phyloP scores from a whole-genome alignment of 1,140 invertebrate species.

The Heliconius eleuchia region DNA sequence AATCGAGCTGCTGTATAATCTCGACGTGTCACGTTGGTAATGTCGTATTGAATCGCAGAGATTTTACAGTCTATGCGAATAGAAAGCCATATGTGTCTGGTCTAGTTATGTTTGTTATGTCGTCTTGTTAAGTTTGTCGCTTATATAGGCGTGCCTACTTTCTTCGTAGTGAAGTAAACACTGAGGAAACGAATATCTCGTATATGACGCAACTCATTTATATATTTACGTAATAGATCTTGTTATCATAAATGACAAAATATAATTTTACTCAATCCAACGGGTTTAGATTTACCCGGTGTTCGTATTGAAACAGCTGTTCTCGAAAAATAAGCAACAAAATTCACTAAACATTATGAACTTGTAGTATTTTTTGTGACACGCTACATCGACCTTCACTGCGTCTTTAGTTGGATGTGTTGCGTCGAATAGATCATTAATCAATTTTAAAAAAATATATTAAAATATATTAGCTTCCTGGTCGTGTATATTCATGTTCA shows the following conservation, averaged over 20 bases:
- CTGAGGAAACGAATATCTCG: slow-evolving; percentile 20
- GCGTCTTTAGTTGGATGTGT: slow-evolving; percentile 1
- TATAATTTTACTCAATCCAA: not conserved
- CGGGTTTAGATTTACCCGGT: no score
- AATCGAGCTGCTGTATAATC: no score
- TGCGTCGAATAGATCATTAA: not conserved
- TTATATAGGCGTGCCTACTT: not conserved
- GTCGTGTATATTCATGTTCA: not conserved
- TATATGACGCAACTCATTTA: slow-evolving; percentile 9
- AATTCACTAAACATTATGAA: not conserved
- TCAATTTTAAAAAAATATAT: not conserved
- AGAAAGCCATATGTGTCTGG: not conserved
- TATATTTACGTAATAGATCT: not conserved
- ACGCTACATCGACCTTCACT: not conserved
- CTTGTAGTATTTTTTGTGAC: slow-evolving; percentile 10
- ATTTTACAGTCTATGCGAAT: not conserved
- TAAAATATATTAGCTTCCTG: not conserved
- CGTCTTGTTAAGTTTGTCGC: not conserved
- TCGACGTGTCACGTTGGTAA: no score
- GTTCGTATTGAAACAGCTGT: not conserved
- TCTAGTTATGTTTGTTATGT: slow-evolving; percentile 13
- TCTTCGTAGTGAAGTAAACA: slow-evolving; percentile 4
- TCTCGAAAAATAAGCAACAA: not conserved
- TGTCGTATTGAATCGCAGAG: not conserved
- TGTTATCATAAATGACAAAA: not conserved